phyloP scores from a whole-genome alignment of 23 tunicate genomes.

The Trididemnum nubilum region DNA sequence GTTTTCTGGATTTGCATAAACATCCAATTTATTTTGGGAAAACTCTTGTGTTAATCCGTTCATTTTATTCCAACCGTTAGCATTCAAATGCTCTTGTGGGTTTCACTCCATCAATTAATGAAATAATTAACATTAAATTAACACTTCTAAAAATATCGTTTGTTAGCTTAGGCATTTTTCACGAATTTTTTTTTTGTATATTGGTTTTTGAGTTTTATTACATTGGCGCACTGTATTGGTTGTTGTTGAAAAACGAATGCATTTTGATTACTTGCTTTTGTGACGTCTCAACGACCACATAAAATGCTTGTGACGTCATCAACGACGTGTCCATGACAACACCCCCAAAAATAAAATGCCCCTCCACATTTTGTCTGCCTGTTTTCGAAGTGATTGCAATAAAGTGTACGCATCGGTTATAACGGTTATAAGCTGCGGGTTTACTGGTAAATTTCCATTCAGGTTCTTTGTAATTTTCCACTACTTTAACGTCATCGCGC shows the following conservation, averaged over 20 bases:
- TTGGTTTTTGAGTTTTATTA: too few species aligned
- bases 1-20: not conserved
- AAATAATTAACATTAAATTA: too few species aligned
- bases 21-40: not conserved
- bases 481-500: not conserved
- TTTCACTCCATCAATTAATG: not conserved
- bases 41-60: not conserved
- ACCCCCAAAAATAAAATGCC: not conserved
- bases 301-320: not conserved
- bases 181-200: too few species aligned
- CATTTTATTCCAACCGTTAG: not conserved
- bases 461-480: not conserved
- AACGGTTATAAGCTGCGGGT: not conserved
- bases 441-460: constrained; percentile 25
- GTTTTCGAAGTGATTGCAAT: not conserved
- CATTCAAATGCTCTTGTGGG: not conserved
- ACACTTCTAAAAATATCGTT: too few species aligned
- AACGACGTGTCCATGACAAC: not conserved
- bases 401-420: not conserved
- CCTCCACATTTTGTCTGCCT: not conserved
- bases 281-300: not conserved
- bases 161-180: too few species aligned
- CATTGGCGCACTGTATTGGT: too few species aligned
- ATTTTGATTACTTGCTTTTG: not conserved
- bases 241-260: not conserved